Conservation (phyloP, 2,888 invertebrate genomes). For the Cantharis rufa region DNA sequence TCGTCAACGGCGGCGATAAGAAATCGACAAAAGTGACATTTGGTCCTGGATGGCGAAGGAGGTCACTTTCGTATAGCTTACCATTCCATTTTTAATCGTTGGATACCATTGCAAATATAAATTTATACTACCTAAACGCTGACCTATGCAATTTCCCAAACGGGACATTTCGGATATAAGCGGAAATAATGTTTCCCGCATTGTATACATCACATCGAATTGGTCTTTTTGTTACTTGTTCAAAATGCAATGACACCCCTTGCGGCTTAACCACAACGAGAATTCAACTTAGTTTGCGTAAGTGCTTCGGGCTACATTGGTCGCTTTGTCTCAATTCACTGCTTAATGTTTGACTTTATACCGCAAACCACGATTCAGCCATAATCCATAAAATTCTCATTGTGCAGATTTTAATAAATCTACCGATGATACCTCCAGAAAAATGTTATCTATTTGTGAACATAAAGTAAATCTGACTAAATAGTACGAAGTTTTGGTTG, state of each 20-base stretch:
- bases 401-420: constrained; percentile 20
- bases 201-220: constrained; percentile 13
- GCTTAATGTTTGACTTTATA: constrained; percentile 53
- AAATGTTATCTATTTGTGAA: constrained; percentile 6
- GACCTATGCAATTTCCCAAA: constrained; percentile 22
- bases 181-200: constrained; percentile 13
- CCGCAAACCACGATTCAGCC: constrained; percentile 41
- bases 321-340: constrained; percentile 53
- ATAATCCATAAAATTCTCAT: constrained; percentile 28
- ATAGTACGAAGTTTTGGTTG: neutral
- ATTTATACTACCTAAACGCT: neutral
- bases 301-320: constrained; percentile 50
- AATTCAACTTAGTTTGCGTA: constrained; percentile 50
- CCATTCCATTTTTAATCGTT: neutral
- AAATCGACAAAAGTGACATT: neutral
- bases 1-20: neutral
- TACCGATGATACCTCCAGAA: constrained; percentile 31
- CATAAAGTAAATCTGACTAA: neutral
- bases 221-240: constrained; percentile 13
- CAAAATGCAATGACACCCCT: constrained; percentile 25
- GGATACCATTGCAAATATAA: neutral
- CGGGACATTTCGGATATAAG: constrained; percentile 14
- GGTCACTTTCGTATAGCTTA: neutral
- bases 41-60: neutral
- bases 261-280: constrained; percentile 40